A percentile compares a stretch with the other conserved stretches of the same genome.
phyloP scores from a whole-genome alignment of 2,888 invertebrate species.

The Torymus tubicola region DNA sequence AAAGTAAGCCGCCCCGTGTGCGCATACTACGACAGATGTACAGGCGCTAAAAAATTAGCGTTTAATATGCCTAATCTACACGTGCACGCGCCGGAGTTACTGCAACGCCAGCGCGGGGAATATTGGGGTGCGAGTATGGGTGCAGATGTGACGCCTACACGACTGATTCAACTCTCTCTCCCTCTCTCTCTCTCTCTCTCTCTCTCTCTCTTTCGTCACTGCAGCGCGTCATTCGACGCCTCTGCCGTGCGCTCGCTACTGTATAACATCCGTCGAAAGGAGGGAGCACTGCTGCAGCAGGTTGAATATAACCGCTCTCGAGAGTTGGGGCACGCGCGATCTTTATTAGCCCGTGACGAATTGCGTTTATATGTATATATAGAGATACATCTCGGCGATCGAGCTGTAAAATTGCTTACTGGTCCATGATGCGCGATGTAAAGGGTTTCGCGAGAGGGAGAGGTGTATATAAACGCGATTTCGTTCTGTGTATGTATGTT shows the following conservation, averaged over 20 bases:
- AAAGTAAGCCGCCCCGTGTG: neutral
- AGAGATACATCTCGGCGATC: neutral
- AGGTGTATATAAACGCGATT: slow-evolving; percentile 15
- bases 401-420: slow-evolving; percentile 49
- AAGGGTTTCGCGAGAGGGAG: neutral
- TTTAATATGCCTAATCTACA: slow-evolving; percentile 48
- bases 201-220: too few relatives aligned
- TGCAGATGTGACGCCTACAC: too few relatives aligned
- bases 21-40: slow-evolving; percentile 38
- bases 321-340: slow-evolving; percentile 26
- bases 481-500: slow-evolving; percentile 15
- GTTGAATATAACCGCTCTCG: slow-evolving; percentile 13
- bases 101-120: too few relatives aligned
- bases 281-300: neutral
- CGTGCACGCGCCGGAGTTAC: neutral
- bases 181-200: too few relatives aligned
- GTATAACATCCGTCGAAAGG: neutral
- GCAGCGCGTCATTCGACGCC: too few relatives aligned
- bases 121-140: too few relatives aligned
- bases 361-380: neutral
- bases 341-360: slow-evolving; percentile 54
- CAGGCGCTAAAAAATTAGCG: slow-evolving; percentile 46
- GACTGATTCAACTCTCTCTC: too few relatives aligned
- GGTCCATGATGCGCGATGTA: slow-evolving; percentile 19
- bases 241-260: too few relatives aligned